Percentiles rank a stretch among this genome's conserved stretches.
These are phyloP conservation scores for Mystacides longicornis DNA, from an alignment of 2,888 invertebrate species.

Conservation along the genomic window DNA sequence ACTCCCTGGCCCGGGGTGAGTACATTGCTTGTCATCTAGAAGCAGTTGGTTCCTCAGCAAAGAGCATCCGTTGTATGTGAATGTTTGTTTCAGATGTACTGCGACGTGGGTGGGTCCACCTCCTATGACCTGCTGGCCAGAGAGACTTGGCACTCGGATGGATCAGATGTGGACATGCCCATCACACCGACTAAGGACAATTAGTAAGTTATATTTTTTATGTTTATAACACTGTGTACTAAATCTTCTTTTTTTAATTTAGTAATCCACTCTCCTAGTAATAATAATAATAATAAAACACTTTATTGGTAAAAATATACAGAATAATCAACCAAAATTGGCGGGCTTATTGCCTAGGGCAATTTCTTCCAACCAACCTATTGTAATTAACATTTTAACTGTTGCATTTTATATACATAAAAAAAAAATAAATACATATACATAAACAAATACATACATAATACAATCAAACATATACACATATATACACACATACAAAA, in stretches of 20 bases:
- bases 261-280: too few species aligned
- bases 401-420: too few species aligned
- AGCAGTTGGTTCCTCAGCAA: not conserved
- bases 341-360: too few species aligned
- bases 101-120: constrained; percentile 45
- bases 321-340: too few species aligned
- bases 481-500: too few species aligned
- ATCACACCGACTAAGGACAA: constrained; percentile 32
- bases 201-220: constrained; percentile 35
- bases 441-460: too few species aligned
- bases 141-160: constrained; percentile 63
- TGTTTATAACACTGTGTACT: not conserved
- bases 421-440: too few species aligned
- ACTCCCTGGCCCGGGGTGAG: constrained; percentile 68
- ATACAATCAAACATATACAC: too few species aligned
- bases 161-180: constrained; percentile 50
- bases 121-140: constrained; percentile 60
- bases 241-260: not conserved
- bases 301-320: too few species aligned
- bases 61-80: not conserved
- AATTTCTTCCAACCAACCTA: too few species aligned
- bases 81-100: constrained; percentile 46
- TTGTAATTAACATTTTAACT: too few species aligned
- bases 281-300: too few species aligned
- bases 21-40: not conserved